These are phyloP conservation scores for Macropus fuliginosus DNA, from an alignment of 2,797 vertebrate species.

Conservation along the genomic window DNA sequence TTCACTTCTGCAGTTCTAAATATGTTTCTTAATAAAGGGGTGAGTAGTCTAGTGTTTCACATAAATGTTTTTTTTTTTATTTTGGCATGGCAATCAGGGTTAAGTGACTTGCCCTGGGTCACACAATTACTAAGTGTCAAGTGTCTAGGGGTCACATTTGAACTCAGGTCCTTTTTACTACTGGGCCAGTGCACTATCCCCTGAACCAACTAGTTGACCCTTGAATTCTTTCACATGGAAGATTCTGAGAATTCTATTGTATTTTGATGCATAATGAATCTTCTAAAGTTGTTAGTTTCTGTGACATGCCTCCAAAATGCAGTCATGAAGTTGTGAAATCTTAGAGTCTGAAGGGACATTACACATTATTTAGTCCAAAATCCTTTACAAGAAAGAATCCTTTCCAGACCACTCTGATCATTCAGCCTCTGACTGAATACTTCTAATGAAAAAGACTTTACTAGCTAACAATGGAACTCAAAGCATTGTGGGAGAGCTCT, in stretches of 20 bases:
- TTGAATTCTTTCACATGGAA: not conserved
- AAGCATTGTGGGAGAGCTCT: not conserved
- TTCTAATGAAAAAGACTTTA: not conserved
- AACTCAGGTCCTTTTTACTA: no score
- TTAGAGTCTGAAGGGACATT: not conserved
- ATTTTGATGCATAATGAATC: not conserved
- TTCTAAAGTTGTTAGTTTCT: not conserved
- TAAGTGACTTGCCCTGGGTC: no score
- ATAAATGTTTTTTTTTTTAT: not conserved
- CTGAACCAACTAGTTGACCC: no score
- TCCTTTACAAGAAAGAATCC: not conserved
- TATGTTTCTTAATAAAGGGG: not conserved
- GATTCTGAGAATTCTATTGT: not conserved
- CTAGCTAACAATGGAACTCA: not conserved
- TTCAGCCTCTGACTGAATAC: not conserved
- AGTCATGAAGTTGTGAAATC: not conserved
- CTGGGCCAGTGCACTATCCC: no score
- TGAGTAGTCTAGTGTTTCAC: not conserved
- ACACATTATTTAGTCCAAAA: not conserved
- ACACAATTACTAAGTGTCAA: no score
- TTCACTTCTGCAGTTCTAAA: not conserved
- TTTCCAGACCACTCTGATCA: not conserved
- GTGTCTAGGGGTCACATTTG: no score
- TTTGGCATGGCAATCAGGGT: no score
- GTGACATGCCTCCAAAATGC: not conserved